A percentile compares a stretch with the other conserved stretches of the same genome.
Evolutionary conservation across 2,797 vertebrate species (phyloP).

Genomic region (Pygocentrus nattereri): DNA sequence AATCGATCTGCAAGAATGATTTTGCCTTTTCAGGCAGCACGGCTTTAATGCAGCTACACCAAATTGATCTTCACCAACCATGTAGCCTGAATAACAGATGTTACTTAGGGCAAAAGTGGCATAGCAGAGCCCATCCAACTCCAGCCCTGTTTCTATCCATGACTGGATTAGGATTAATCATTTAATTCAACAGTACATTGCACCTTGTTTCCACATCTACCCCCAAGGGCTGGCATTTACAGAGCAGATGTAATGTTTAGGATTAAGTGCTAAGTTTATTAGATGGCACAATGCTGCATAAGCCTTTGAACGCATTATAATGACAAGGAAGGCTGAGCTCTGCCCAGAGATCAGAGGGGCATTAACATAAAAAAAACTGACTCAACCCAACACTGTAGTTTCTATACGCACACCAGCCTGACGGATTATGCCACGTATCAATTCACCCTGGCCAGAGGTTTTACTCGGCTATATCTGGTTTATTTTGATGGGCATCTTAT

Average conservation of each 20-base stretch:
- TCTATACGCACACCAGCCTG: conserved; percentile 20
- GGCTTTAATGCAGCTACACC: conserved; percentile 53
- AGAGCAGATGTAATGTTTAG: conserved; percentile 10
- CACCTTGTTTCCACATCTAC: conserved; percentile 18
- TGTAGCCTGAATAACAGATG: not conserved
- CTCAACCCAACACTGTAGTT: conserved; percentile 25
- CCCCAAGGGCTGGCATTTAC: not conserved
- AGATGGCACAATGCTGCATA: conserved; percentile 7
- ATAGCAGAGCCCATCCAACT: conserved; percentile 17
- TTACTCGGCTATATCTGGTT: conserved; percentile 49
- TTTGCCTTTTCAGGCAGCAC: conserved; percentile 43
- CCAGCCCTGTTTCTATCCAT: not conserved
- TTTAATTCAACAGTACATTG: not conserved
- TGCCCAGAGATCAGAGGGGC: conserved; percentile 29
- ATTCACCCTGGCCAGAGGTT: conserved; percentile 13
- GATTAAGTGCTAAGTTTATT: conserved; percentile 14
- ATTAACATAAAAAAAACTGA: conserved; percentile 25
- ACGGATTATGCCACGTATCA: conserved; percentile 30
- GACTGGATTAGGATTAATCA: conserved; percentile 10
- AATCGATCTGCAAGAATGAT: conserved; percentile 58
- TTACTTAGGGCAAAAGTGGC: not conserved
- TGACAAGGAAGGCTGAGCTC: conserved; percentile 29
- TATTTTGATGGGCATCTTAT: conserved; percentile 63
- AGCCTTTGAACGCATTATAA: conserved; percentile 18
- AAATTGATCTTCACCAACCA: conserved; percentile 31